These are phyloP conservation scores for Eupelmus urozonus DNA, from an alignment of 2,888 invertebrate species.

Conservation along the genomic window DNA sequence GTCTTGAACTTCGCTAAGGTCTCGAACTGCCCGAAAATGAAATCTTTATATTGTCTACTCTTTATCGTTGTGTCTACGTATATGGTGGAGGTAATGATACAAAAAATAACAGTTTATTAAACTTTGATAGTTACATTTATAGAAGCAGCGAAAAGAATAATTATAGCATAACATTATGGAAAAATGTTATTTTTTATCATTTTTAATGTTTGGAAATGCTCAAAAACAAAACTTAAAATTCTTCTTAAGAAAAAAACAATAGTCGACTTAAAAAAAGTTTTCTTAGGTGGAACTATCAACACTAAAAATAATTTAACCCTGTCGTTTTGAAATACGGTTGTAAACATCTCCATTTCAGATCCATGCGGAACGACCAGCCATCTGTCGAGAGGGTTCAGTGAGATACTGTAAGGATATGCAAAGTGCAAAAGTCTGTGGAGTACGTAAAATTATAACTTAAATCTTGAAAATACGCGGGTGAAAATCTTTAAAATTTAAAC, in stretches of 20 bases:
- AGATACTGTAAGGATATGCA: conserved; percentile 58
- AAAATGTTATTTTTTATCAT: too few relatives aligned
- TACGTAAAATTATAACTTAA: conserved; percentile 46
- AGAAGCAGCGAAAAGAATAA: too few relatives aligned
- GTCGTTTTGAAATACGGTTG: neutral
- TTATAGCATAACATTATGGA: too few relatives aligned
- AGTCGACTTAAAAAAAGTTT: too few relatives aligned
- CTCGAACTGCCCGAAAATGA: conserved; percentile 39
- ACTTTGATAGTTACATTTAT: too few relatives aligned
- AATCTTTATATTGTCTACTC: conserved; percentile 46
- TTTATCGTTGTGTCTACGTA: conserved; percentile 35
- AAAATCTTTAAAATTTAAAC: too few relatives aligned
- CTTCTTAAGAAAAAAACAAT: neutral
- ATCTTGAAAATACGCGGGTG: too few relatives aligned
- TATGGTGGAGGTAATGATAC: conserved; percentile 46
- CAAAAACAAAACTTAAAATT: neutral
- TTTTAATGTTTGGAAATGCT: too few relatives aligned
- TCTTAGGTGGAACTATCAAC: neutral
- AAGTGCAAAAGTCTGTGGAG: conserved; percentile 57
- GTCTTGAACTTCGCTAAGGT: neutral
- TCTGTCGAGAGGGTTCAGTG: conserved; percentile 55
- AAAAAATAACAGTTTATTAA: too few relatives aligned
- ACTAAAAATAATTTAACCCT: neutral
- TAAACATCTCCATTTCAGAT: conserved; percentile 50
- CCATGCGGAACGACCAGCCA: conserved; percentile 50